phyloP scores from a whole-genome alignment of 53 echinoderm and acorn worm genomes.

The Apostichopus leukothele region DNA sequence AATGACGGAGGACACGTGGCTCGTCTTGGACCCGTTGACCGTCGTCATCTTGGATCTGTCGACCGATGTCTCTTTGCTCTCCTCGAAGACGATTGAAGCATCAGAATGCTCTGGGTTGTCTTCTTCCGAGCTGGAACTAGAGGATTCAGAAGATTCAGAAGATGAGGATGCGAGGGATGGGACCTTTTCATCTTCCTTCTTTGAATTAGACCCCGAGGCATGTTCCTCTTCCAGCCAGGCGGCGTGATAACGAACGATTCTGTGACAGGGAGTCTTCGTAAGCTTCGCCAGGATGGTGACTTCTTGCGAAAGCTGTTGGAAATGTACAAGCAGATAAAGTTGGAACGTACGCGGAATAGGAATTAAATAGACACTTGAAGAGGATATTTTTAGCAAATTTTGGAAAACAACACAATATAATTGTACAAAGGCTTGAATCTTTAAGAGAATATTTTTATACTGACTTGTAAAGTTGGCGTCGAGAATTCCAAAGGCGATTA shows the following conservation, averaged over 20 bases:
- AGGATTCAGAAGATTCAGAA: background rate
- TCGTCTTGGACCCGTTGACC: background rate
- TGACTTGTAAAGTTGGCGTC: too few species aligned
- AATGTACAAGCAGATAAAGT: too few species aligned
- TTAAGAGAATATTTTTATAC: too few species aligned
- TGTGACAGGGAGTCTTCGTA: conserved; percentile 10
- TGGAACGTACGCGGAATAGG: too few species aligned
- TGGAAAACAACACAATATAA: too few species aligned
- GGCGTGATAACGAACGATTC: conserved; percentile 41
- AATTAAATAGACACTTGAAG: too few species aligned
- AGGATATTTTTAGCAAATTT: too few species aligned
- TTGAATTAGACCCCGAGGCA: background rate
- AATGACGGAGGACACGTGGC: background rate
- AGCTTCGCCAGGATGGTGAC: conserved; percentile 40
- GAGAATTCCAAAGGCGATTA: too few species aligned
- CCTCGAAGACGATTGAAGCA: conserved; percentile 12
- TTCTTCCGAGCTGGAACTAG: conserved; percentile 3
- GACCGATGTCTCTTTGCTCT: background rate
- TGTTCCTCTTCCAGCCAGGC: conserved; percentile 48
- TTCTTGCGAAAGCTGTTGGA: conserved; percentile 32
- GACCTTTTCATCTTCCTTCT: background rate
- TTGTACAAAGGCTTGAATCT: too few species aligned
- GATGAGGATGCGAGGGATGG: background rate
- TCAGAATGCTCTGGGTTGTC: background rate
- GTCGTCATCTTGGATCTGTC: background rate